Evolutionary conservation across 2,888 invertebrate genomes (phyloP), one percentile per base, ranked within the genome.

Genomic region (Nemotelus pantherinus): DNA sequence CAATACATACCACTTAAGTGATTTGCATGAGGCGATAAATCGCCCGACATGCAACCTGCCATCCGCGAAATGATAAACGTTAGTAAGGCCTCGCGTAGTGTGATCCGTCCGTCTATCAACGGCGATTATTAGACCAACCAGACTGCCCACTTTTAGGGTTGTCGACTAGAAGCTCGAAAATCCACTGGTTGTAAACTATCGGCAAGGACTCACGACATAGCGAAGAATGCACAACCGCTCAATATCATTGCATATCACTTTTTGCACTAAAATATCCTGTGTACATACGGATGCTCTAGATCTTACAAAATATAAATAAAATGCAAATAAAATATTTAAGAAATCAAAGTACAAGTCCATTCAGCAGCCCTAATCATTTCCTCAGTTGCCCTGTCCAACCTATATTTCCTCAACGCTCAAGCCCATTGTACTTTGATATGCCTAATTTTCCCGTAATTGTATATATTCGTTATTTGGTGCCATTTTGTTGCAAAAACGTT

Each of bases 21-120:
- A 74, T 74, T 74, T 74, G 74, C 74, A 74, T 74, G 74, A 74
- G 50, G 74, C 74, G 60, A 60, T 74, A 74, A 74, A 74, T 74
- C 74, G 74, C 47, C 60, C 63, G 74, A 74, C 74, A 74, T 74
- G 74, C 74, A 74, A 74, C 74, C 74, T 74, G 74, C 74, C 74
- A 74, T 74, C 74, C 39, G 48, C 74, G 25, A 74, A 74, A 74
- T 74, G 74, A 74, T 74, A 60, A 74, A 74, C 74, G 74, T 25
- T 60, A 48, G 60, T 41, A 39, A 63, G 63, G 74, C 60, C 74
- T 74, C 39, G 47, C 58, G 60, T 25, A 25, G 25, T 25, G 25
- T 25, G 25, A 25, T 25, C 25, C 25, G 55, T 70, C 70, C 70
- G 70, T 70, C 70, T 72, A 58, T 6, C 47, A 9, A 43, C 58